These are phyloP conservation scores for Matsumyia berberina DNA, from an alignment of 2,888 invertebrate genomes.

Conservation along the genomic window DNA sequence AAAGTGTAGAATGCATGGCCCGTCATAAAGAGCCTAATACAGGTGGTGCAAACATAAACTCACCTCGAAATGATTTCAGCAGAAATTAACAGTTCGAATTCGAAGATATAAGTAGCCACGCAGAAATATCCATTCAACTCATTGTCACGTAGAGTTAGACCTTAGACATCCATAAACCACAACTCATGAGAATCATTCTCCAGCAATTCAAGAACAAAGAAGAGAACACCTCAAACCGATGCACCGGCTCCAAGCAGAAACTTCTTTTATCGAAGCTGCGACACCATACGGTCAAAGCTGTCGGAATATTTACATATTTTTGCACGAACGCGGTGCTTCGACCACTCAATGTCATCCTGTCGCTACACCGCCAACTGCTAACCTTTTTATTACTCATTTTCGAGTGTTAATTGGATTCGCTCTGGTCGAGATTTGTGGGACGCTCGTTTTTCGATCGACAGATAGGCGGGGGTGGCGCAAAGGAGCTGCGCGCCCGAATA, in stretches of 20 bases:
- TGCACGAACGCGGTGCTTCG: slow-evolving; percentile 31
- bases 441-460: slow-evolving; percentile 67
- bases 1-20: too few species aligned
- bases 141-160: background rate
- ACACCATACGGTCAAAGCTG: slow-evolving; percentile 14
- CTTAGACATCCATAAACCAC: background rate
- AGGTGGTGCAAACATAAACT: too few species aligned
- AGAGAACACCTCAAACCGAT: slow-evolving; percentile 8
- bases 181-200: slow-evolving; percentile 13
- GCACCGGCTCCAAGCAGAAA: background rate
- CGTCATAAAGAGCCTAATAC: too few species aligned
- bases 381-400: slow-evolving; percentile 75
- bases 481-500: slow-evolving; percentile 59
- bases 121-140: background rate
- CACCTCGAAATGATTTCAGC: too few species aligned
- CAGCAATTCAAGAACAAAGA: slow-evolving; percentile 31
- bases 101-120: too few species aligned
- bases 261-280: slow-evolving; percentile 3
- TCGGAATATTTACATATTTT: slow-evolving; percentile 47
- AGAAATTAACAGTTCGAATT: too few species aligned
- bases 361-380: slow-evolving; percentile 61
- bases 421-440: slow-evolving; percentile 68
- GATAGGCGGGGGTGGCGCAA: slow-evolving; percentile 68
- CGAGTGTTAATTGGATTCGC: slow-evolving; percentile 75
- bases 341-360: slow-evolving; percentile 70